Evolutionary conservation across 2,888 invertebrate species (phyloP).

Genomic region (Caprella mutica): DNA sequence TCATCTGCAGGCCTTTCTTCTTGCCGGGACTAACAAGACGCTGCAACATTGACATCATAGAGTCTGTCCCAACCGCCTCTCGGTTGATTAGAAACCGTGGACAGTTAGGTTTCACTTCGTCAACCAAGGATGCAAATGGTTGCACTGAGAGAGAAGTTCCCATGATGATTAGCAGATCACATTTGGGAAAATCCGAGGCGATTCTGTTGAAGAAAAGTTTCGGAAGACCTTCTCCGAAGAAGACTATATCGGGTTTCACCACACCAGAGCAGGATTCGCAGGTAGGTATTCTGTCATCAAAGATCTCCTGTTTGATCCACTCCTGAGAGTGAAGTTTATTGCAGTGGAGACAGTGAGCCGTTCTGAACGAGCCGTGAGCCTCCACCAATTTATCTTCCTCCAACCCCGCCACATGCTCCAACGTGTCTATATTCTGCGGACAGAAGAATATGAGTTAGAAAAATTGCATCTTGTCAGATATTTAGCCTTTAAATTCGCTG

Average conservation of each 20-base stretch:
- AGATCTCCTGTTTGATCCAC: slow-evolving; percentile 76
- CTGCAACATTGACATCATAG: slow-evolving; percentile 24
- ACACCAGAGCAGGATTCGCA: slow-evolving; percentile 59
- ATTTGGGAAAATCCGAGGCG: slow-evolving; percentile 63
- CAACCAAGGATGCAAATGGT: slow-evolving; percentile 80
- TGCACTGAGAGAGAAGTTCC: slow-evolving; percentile 90
- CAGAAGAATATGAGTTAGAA: too few species aligned
- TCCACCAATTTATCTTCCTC: slow-evolving; percentile 76
- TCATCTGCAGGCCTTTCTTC: slow-evolving; percentile 16
- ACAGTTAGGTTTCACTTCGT: slow-evolving; percentile 58
- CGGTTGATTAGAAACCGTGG: slow-evolving; percentile 78
- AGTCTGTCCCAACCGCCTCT: slow-evolving; percentile 53
- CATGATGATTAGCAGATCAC: slow-evolving; percentile 86
- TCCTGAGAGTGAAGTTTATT: slow-evolving; percentile 57
- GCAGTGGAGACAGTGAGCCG: slow-evolving; percentile 70
- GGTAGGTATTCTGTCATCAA: slow-evolving; percentile 59
- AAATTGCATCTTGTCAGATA: too few species aligned
- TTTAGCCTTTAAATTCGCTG: too few species aligned
- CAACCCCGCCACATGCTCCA: slow-evolving; percentile 75
- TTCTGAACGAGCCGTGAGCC: slow-evolving; percentile 87
- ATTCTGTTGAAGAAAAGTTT: slow-evolving; percentile 58
- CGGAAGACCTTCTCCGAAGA: slow-evolving; percentile 87
- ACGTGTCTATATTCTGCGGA: slow-evolving; percentile 78
- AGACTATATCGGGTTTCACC: slow-evolving; percentile 90
- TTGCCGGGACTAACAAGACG: slow-evolving; percentile 16